Evolutionary conservation across 2,113 vertebrate genomes (phyloP), one percentile per base, ranked within the genome.

Genomic region (Lates calcarifer): DNA sequence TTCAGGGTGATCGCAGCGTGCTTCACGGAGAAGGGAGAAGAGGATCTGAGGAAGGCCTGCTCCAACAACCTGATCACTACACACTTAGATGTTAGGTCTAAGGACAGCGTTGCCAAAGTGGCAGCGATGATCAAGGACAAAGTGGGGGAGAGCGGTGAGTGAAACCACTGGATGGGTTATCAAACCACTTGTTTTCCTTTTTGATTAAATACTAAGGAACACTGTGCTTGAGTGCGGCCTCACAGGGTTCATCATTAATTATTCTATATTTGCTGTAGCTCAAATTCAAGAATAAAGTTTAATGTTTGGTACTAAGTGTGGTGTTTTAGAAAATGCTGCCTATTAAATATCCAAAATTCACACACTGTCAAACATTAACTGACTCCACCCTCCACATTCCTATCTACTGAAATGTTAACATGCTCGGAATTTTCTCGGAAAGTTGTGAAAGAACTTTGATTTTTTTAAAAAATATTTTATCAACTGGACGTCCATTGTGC

Each of bases 1-100:
- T 94, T 97, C 93, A 78, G 84, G 14, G 97, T 98, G 73, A 90
- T 98, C 41, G 98, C 97, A 20, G 85, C 94, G 2, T 98, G 98
- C 74, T 90, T 95, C 82, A 96, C 93, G 0, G 91, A 96, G 33
- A 81, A 88, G 3, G 97, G 96, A 7, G 96, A 96, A 5, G 95
- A 92, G 35, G 93, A 91, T 8, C 93, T 99, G 90, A 96, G 56
- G 88, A 95, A 94, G 56, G 88, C 84, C 2, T 83, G 95, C 24
- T 97, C 97, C n/a, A 26, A 67, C n/a, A 92, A 79, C 55, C 56
- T 95, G 69, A 93, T 61, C 60, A 87, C 94, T 0, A 13, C 87
- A 0, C 92, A 95, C 55, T 84, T 98, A 24, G 94, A 96, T 37
- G 94, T 96, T 0, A 87, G 89, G 6, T 96, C 96, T 4, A 77